Base-by-base conservation (phyloP, 35 echinoderm and acorn worm species). In the Ophiothrix spiculata region DNA sequence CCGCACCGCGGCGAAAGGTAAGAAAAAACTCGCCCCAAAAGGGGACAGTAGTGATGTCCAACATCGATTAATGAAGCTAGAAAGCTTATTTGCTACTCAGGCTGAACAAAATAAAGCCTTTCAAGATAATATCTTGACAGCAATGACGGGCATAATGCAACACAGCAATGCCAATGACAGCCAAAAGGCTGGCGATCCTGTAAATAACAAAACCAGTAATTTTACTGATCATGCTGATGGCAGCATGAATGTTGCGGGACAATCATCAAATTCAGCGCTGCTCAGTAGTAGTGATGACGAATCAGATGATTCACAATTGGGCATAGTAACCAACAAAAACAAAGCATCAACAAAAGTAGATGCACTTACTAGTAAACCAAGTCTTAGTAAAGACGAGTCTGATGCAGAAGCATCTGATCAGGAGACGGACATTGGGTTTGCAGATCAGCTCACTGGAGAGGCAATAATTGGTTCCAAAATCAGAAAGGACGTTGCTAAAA, bases 391-490 rank as follows among this genome's bases (percentile, higher is more conserved):
- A n/a, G n/a, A n/a, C n/a, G n/a, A n/a, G n/a, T n/a, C n/a, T n/a
- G n/a, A n/a, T n/a, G n/a, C n/a, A n/a, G n/a, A n/a, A n/a, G n/a
- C n/a, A n/a, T n/a, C n/a, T n/a, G n/a, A n/a, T n/a, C n/a, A n/a
- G n/a, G n/a, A n/a, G n/a, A n/a, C n/a, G n/a, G 80, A 82, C 21
- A 21, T 49, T 32, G 80, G 80, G 31, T 82, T 82, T 82, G 80
- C 80, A 56, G 39, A 39, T 28, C 13, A 31, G 31, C 56, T 82
- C 15, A 38, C 80, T 4, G 80, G 46, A 19, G 39, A 33, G n/a
- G 25, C 40, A 0, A 32, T 15, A 1, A 31, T 37, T 10, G 80
- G 80, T 1, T 16, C 1, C 2, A 23, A 23, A 25, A 82, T 82
- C 4, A 75, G 36, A 36, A 69, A 83, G 3, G 87, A 89, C 16